Evolutionary conservation across 2,797 vertebrate species (phyloP).

Genomic region (Sebastes iracundus): DNA sequence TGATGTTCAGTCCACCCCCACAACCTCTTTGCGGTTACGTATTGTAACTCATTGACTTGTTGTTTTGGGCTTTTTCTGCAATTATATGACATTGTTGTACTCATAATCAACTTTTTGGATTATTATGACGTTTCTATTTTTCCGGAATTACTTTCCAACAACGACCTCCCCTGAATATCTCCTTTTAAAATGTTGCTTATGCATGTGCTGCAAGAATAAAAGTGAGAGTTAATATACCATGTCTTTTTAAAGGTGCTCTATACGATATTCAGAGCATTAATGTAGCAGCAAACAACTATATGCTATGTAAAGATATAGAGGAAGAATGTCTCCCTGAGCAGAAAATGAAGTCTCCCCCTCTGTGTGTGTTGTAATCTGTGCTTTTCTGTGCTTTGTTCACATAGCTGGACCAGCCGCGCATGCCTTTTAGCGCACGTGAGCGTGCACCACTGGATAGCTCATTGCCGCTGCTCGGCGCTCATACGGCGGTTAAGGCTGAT

Average conservation of each 20-base stretch:
- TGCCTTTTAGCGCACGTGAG: too few relatives aligned
- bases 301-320: too few relatives aligned
- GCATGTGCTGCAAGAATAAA: not conserved
- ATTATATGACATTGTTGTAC: not conserved
- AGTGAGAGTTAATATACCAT: not conserved
- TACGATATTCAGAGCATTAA: not conserved
- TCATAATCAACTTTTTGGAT: not conserved
- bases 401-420: too few relatives aligned
- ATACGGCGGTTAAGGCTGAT: too few relatives aligned
- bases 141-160: not conserved
- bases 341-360: too few relatives aligned
- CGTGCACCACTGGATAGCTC: too few relatives aligned
- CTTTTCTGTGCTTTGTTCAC: too few relatives aligned
- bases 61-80: not conserved
- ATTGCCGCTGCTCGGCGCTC: too few relatives aligned
- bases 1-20: not conserved
- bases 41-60: not conserved
- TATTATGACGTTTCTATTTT: not conserved
- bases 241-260: not conserved
- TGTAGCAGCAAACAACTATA: too few relatives aligned
- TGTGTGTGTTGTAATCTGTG: too few relatives aligned
- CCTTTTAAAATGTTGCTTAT: not conserved
- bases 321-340: too few relatives aligned
- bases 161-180: not conserved
- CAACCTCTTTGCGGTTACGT: not conserved